Evolutionary conservation across 2,113 vertebrate genomes (phyloP).

Genomic region (Microtus ochrogaster): DNA sequence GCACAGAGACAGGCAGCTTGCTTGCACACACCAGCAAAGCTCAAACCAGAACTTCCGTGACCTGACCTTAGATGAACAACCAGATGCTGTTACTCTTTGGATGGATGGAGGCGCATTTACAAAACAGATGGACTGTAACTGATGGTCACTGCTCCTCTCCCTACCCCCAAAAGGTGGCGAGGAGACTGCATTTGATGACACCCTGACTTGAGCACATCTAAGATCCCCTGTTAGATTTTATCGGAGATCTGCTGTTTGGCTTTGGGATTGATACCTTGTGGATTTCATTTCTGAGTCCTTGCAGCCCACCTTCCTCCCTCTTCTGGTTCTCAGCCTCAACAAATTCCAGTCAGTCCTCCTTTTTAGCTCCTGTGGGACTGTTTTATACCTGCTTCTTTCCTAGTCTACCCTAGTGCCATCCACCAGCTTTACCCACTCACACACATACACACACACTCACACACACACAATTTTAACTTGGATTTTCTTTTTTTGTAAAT

Average conservation of each 20-base stretch:
- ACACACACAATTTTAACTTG: constrained; percentile 85
- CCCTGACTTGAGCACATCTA: constrained; percentile 64
- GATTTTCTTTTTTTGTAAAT: constrained; percentile 86
- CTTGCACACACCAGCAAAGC: constrained; percentile 86
- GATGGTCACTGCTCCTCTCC: constrained; percentile 64
- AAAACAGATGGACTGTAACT: constrained; percentile 57
- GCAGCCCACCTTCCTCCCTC: constrained; percentile 66
- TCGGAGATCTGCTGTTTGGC: constrained; percentile 64
- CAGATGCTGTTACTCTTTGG: constrained; percentile 49
- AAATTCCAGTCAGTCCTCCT: constrained; percentile 85
- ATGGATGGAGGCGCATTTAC: constrained; percentile 23
- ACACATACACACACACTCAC: constrained; percentile 25
- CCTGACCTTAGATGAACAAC: constrained; percentile 51
- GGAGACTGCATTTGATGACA: constrained; percentile 63
- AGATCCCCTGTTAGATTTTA: constrained; percentile 52
- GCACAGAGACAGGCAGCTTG: constrained; percentile 78
- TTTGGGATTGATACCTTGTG: constrained; percentile 53
- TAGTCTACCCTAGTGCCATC: constrained; percentile 89
- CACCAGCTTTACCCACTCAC: constrained; percentile 85
- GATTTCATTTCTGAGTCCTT: constrained; percentile 65
- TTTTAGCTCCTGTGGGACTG: constrained; percentile 89
- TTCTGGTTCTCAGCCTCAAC: constrained; percentile 81
- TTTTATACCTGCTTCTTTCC: constrained; percentile 89
- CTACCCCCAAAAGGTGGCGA: neutral
- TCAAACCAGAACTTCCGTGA: constrained; percentile 71